A percentile compares a stretch with the other conserved stretches of the same genome.
Evolutionary conservation across 2,888 invertebrate genomes (phyloP).

Genomic region (Noctua janthina): DNA sequence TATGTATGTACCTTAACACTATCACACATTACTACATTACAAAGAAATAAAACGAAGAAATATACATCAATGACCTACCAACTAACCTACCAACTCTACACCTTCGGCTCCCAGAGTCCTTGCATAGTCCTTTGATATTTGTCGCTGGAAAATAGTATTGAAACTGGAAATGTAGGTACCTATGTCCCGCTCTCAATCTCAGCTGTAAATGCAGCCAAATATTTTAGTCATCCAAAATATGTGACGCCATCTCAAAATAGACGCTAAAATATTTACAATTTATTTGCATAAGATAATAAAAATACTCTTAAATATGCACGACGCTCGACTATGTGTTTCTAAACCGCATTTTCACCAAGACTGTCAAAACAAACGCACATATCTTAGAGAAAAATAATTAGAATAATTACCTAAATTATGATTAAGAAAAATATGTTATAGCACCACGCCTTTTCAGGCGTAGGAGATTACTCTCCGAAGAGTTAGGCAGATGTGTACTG

Average conservation of each 20-base stretch:
- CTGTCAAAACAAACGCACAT: neutral
- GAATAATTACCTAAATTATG: neutral
- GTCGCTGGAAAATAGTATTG: neutral
- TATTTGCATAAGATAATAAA: neutral
- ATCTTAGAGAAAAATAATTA: neutral
- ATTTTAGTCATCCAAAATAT: constrained; percentile 15
- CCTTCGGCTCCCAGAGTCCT: neutral
- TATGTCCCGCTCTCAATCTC: neutral
- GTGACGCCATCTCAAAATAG: constrained; percentile 32
- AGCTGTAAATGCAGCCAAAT: constrained; percentile 15
- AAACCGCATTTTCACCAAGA: neutral
- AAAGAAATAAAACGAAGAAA: neutral
- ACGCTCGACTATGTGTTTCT: neutral
- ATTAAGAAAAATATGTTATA: neutral
- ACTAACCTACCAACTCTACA: neutral
- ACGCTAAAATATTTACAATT: constrained; percentile 14
- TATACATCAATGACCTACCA: neutral
- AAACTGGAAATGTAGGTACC: neutral
- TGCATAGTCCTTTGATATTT: neutral
- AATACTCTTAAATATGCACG: constrained; percentile 5
- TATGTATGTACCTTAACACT: neutral
- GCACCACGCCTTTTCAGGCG: neutral
- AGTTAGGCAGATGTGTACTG: neutral
- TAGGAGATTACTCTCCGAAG: neutral
- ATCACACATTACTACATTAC: neutral